A percentile compares a stretch with the other conserved stretches of the same genome.
These are phyloP conservation scores for pig (Sus scrofa) DNA, from an alignment of 2,113 vertebrate genomes.

Conservation along the genomic window T2T-Sscrofa CM000814.6:62154501-62155000, in stretches of 20 bases:
- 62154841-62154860: not conserved
- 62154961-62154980: slow-evolving; percentile 50
- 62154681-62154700: not conserved
- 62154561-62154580: not conserved
- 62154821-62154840: not conserved
- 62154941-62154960: slow-evolving; percentile 33
- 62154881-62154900: not conserved
- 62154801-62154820: not conserved
- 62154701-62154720: not conserved
- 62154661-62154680: not conserved
- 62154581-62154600: not conserved
- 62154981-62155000: slow-evolving; percentile 62
- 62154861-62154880: not conserved
- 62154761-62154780: not conserved
- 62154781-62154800: not conserved
- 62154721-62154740: not conserved
- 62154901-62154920: not conserved
- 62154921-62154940: slow-evolving; percentile 8
- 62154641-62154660: not conserved
- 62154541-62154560: not conserved
- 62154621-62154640: not conserved
- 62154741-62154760: not conserved
- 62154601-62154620: not conserved
- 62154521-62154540: not conserved
- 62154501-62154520: not conserved